Percentiles rank a stretch among this genome's conserved stretches.
Conservation (phyloP, 2,113 vertebrate genomes). For the Notarius lentiginosus region DNA sequence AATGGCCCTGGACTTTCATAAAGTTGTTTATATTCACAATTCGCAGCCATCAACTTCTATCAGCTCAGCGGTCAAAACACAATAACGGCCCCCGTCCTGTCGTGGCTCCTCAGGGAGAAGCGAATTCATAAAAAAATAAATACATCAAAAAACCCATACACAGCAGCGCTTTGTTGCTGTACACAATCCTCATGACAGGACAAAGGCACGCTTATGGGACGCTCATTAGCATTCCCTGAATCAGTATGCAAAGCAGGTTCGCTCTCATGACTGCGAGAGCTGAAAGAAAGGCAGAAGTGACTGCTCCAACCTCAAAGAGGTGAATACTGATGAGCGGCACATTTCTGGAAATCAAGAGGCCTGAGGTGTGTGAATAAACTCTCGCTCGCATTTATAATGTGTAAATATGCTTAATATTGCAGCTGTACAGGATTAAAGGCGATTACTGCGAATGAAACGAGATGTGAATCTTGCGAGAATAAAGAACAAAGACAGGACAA, state of each 20-base stretch:
- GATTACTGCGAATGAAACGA: not conserved
- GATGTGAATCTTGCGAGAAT: too few relatives aligned
- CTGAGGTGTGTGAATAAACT: not conserved
- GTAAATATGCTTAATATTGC: not conserved
- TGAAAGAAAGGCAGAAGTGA: not conserved
- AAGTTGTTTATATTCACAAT: conserved; percentile 39
- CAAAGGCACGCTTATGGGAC: conserved; percentile 21
- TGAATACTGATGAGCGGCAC: conserved; percentile 2
- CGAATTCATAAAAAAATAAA: not conserved
- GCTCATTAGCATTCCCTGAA: conserved; percentile 29
- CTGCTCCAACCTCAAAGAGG: not conserved
- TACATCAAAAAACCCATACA: not conserved
- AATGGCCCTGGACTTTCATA: conserved; percentile 7
- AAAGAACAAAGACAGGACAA: too few relatives aligned
- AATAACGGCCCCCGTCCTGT: not conserved
- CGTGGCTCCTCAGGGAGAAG: not conserved
- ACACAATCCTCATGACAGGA: not conserved
- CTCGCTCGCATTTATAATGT: not conserved
- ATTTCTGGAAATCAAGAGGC: not conserved
- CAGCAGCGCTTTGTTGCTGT: not conserved
- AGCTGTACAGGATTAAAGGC: not conserved
- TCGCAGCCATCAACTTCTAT: conserved; percentile 30
- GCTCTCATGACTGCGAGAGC: not conserved
- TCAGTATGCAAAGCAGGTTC: conserved; percentile 19
- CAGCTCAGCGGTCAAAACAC: conserved; percentile 29